Evolutionary conservation across 2,888 invertebrate genomes (phyloP).

Genomic region (Sarcophaga variegata): DNA sequence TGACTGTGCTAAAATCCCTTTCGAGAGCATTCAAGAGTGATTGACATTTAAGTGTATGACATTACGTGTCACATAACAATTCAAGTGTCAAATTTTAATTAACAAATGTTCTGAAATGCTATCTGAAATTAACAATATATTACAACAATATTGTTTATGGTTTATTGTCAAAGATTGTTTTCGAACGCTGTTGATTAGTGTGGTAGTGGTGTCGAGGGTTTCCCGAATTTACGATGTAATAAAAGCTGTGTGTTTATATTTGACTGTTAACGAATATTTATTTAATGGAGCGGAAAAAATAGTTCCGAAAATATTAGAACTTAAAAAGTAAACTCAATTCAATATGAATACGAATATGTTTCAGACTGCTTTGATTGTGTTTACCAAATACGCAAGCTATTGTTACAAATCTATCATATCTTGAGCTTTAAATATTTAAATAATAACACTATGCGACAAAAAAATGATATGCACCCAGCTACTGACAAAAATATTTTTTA

Average conservation of each 20-base stretch:
- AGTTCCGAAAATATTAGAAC: too few relatives aligned
- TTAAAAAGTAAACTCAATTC: too few relatives aligned
- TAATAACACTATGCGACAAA: too few relatives aligned
- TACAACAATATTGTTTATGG: slow-evolving; percentile 43
- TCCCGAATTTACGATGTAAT: neutral
- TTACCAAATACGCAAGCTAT: too few relatives aligned
- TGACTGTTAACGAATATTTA: neutral
- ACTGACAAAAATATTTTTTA: too few relatives aligned
- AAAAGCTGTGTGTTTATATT: neutral
- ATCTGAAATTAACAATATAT: slow-evolving; percentile 63
- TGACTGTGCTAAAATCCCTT: slow-evolving; percentile 17
- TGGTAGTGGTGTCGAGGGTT: slow-evolving; percentile 2
- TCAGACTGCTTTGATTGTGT: too few relatives aligned
- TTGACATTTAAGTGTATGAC: slow-evolving; percentile 46
- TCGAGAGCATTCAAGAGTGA: neutral
- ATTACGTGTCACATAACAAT: slow-evolving; percentile 72
- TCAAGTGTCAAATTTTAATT: slow-evolving; percentile 72
- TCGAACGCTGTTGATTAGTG: slow-evolving; percentile 19
- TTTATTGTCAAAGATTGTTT: slow-evolving; percentile 38
- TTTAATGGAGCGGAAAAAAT: neutral
- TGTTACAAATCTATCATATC: too few relatives aligned
- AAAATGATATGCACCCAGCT: too few relatives aligned
- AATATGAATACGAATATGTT: too few relatives aligned
- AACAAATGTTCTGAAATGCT: slow-evolving; percentile 67
- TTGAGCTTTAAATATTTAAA: too few relatives aligned